A percentile compares a stretch with the other conserved stretches of the same genome.
These are phyloP conservation scores for Cephonodes hylas DNA, from an alignment of 2,888 invertebrate species.

Conservation along the genomic window DNA sequence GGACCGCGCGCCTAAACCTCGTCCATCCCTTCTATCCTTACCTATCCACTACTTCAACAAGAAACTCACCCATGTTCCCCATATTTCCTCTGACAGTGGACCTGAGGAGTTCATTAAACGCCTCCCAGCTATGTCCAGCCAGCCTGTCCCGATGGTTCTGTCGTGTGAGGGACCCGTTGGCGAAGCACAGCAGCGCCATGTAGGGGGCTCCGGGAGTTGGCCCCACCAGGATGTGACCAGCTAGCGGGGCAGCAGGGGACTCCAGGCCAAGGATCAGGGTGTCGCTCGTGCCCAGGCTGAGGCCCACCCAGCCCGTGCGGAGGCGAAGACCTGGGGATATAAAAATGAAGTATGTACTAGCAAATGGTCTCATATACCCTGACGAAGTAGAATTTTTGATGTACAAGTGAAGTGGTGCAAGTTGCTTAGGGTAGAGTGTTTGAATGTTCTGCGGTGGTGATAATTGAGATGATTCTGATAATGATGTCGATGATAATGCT, in stretches of 20 bases:
- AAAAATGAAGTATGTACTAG: neutral
- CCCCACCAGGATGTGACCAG: slow-evolving; percentile 94
- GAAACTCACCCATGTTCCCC: slow-evolving; percentile 89
- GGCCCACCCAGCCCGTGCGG: slow-evolving; percentile 89
- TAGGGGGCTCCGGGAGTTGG: slow-evolving; percentile 89
- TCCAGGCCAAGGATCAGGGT: slow-evolving; percentile 91
- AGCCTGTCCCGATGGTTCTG: slow-evolving; percentile 89
- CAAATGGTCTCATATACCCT: too few species aligned
- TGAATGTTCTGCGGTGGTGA: too few species aligned
- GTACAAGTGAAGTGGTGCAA: too few species aligned
- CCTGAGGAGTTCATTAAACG: slow-evolving; percentile 89
- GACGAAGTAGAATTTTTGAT: too few species aligned
- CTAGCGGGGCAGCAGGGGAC: slow-evolving; percentile 84
- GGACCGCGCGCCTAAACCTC: too few species aligned
- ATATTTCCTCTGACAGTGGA: slow-evolving; percentile 95
- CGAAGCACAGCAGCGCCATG: slow-evolving; percentile 95
- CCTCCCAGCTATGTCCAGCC: slow-evolving; percentile 90
- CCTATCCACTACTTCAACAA: too few species aligned
- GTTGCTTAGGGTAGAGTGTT: too few species aligned
- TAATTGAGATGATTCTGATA: too few species aligned
- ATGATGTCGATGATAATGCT: too few species aligned
- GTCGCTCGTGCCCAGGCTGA: slow-evolving; percentile 97
- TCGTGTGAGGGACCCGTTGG: slow-evolving; percentile 96
- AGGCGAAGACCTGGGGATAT: slow-evolving; percentile 85
- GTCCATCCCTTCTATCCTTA: too few species aligned